Conservation (phyloP, 2,113 vertebrate genomes). For the Catharus fuscescens region DNA sequence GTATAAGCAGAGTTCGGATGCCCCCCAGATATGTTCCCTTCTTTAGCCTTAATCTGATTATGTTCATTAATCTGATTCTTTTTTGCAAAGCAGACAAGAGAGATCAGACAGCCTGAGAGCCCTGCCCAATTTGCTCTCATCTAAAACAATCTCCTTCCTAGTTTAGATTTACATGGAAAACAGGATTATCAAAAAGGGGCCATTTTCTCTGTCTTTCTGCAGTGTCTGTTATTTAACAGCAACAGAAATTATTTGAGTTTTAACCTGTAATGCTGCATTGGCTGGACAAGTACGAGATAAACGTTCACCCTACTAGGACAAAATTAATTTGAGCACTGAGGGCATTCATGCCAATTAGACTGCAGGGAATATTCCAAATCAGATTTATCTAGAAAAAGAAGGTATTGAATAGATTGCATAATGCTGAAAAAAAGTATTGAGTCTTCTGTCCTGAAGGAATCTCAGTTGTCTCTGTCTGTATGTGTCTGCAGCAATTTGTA, state of each 20-base stretch:
- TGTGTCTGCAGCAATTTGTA: conserved; percentile 11
- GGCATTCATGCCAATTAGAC: neutral
- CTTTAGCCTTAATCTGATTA: conserved; percentile 41
- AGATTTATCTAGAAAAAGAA: neutral
- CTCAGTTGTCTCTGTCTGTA: neutral
- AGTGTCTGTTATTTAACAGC: neutral
- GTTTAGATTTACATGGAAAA: conserved; percentile 37
- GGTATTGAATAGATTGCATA: conserved; percentile 11
- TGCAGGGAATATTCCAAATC: neutral
- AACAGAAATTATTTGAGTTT: neutral
- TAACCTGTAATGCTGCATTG: neutral
- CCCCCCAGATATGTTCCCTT: conserved; percentile 27
- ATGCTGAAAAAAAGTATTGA: neutral
- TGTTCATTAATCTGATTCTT: conserved; percentile 31
- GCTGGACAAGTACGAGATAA: neutral
- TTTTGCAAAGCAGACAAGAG: conserved; percentile 33
- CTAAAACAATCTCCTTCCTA: neutral
- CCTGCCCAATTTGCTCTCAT: conserved; percentile 7
- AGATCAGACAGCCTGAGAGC: conserved; percentile 25
- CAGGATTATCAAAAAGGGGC: neutral
- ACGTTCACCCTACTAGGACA: neutral
- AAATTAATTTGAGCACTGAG: neutral
- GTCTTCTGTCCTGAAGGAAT: neutral
- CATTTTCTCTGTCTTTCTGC: neutral
- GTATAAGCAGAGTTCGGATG: conserved; percentile 11